Percentiles rank a stretch among this genome's conserved stretches.
These are phyloP conservation scores for Hippocampus mohnikei DNA, from an alignment of 2,113 vertebrate genomes.

Conservation along the genomic window DNA sequence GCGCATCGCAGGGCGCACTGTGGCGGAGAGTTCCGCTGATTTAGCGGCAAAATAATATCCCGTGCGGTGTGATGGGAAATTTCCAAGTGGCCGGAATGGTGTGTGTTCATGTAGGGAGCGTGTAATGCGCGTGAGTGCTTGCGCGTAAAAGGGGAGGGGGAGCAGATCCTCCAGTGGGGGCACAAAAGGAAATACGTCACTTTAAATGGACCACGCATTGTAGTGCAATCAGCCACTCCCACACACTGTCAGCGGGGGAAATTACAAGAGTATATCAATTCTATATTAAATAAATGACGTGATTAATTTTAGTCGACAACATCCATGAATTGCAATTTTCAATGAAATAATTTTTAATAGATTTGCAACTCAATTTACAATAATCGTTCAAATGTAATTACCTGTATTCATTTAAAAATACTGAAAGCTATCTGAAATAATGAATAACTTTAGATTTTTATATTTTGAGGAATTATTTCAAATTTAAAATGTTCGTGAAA, in stretches of 20 bases:
- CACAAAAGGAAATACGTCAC: conserved; percentile 72
- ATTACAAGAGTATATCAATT: no score
- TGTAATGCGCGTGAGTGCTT: conserved; percentile 19
- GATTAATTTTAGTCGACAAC: no score
- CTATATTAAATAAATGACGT: background rate
- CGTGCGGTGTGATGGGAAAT: conserved; percentile 38
- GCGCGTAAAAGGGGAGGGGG: conserved; percentile 37
- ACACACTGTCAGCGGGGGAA: background rate
- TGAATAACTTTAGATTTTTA: no score
- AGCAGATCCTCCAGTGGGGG: conserved; percentile 43
- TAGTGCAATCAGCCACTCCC: conserved; percentile 46
- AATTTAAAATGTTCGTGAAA: no score
- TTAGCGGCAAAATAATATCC: conserved; percentile 50
- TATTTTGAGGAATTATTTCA: no score
- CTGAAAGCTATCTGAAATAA: no score
- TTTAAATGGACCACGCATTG: conserved; percentile 55
- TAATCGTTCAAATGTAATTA: background rate
- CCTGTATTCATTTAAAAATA: no score
- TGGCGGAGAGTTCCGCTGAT: conserved; percentile 51
- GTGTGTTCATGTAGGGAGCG: conserved; percentile 18
- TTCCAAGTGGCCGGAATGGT: conserved; percentile 53
- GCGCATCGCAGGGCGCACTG: conserved; percentile 65
- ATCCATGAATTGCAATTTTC: background rate
- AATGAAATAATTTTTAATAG: background rate
- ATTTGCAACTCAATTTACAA: background rate